Evolutionary conservation across 2,888 invertebrate species (phyloP), one percentile per base, ranked within the genome.

Genomic region (Nephrotoma guestfalica): DNA sequence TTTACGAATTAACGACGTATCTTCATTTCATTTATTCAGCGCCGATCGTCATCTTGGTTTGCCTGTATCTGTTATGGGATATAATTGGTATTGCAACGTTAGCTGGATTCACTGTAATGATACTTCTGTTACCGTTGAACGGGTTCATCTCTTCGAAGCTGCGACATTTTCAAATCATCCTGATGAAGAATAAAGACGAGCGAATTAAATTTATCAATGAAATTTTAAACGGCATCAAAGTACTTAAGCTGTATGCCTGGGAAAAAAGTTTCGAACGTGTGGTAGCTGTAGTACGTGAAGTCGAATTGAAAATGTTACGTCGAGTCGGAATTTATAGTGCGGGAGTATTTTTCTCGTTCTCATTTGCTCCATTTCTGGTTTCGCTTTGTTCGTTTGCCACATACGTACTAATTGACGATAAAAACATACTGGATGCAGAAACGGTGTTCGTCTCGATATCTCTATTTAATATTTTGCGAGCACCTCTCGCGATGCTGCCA

Each of bases 201-300:
- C 89, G 94, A 47, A 92, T 93, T 11, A 94, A 93, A 89, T 89
- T 93, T 84, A 93, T 93, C 91, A 93, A 93, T 88, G 94, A 92
- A 90, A 91, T 93, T 86, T 90, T 94, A 11, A 92, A 92, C 88
- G 94, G 94, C 41, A 93, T 94, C 85, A 93, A 93, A 91, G 93
- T 93, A 6, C 89, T 94, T 88, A 94, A 94, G 88, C 89, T 94
- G 87, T 94, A 94, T 89, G 94, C 94, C 0, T 94, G 94, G 94
- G 94, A 94, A 89, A 91, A 92, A 40, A 93, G 93, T 15, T 94
- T 94, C 89, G 92, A 93, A 88, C 90, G 93, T 85, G 93, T 93
- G 89, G 92, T 95, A 41, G 89, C 92, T 83, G 91, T 90, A 15
- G 93, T 94, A 86, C 90, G 95, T 88, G 90, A 91, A 18, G 92